Evolutionary conservation across 2,888 invertebrate species (phyloP).

Genomic region (Chrysolina americana): DNA sequence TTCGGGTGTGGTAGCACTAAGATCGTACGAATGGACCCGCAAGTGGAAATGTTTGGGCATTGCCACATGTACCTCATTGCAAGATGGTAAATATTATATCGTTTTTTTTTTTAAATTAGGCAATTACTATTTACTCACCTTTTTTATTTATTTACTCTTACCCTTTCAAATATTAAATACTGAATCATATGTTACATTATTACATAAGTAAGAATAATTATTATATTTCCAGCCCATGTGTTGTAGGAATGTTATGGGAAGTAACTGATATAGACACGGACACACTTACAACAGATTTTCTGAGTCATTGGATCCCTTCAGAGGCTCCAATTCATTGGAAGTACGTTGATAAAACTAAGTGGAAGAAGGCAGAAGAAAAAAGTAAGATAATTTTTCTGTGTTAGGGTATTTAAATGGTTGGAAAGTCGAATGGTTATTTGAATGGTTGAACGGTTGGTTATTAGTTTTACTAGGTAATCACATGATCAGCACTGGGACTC

Average conservation of each 20-base stretch:
- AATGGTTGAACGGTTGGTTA: background rate
- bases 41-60: constrained; percentile 69
- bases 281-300: constrained; percentile 68
- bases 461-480: background rate
- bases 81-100: constrained; percentile 60
- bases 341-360: constrained; percentile 67
- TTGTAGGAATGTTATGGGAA: constrained; percentile 72
- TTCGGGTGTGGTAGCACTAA: constrained; percentile 77
- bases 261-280: constrained; percentile 72
- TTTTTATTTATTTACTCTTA: too few relatives aligned
- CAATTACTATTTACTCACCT: too few relatives aligned
- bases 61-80: constrained; percentile 70
- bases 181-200: background rate
- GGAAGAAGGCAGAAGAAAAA: constrained; percentile 64
- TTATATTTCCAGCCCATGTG: constrained; percentile 68
- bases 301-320: constrained; percentile 70
- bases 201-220: background rate
- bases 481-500: too few relatives aligned
- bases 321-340: constrained; percentile 69
- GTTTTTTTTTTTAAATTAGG: background rate
- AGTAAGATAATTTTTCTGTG: constrained; percentile 27
- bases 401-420: background rate
- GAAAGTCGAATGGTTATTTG: background rate
- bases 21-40: constrained; percentile 68
- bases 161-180: background rate